A percentile compares a stretch with the other conserved stretches of the same genome.
phyloP scores from a whole-genome alignment of 2,113 vertebrate species.

The Paratilapia polleni region DNA sequence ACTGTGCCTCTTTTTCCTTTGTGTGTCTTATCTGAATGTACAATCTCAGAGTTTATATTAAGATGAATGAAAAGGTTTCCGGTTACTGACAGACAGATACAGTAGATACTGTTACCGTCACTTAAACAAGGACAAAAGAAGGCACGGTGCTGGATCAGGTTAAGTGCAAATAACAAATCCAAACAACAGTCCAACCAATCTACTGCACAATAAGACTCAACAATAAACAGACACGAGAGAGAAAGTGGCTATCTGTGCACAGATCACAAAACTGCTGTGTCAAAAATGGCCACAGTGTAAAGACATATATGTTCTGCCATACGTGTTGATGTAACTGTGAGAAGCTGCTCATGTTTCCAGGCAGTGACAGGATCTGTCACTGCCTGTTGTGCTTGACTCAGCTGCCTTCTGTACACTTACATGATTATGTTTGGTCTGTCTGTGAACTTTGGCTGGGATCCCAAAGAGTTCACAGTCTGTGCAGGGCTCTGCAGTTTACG shows the following conservation, averaged over 20 bases:
- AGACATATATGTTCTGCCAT: not conserved
- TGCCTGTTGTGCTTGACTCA: conserved; percentile 6
- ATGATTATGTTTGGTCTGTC: conserved; percentile 8
- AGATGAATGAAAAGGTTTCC: conserved; percentile 25
- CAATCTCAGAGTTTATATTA: conserved; percentile 11
- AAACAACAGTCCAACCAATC: not conserved
- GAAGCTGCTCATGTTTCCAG: conserved; percentile 41
- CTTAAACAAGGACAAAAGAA: not conserved
- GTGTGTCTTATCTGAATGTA: conserved; percentile 10
- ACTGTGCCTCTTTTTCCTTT: not conserved
- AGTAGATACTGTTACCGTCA: not conserved
- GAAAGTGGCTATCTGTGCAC: not conserved
- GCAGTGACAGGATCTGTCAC: conserved; percentile 40
- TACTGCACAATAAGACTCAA: not conserved
- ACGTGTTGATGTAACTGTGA: not conserved
- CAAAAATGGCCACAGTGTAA: not conserved
- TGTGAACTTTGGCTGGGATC: conserved; percentile 19
- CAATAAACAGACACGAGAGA: no score
- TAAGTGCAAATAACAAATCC: not conserved
- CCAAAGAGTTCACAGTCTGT: not conserved
- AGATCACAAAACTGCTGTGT: not conserved
- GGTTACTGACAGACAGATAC: conserved; percentile 21
- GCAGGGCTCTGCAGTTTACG: not conserved
- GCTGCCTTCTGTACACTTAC: conserved; percentile 5
- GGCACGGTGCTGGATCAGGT: not conserved